phyloP scores from a whole-genome alignment of 2,113 vertebrate species.

The Ornithorhynchus anatinus region DNA sequence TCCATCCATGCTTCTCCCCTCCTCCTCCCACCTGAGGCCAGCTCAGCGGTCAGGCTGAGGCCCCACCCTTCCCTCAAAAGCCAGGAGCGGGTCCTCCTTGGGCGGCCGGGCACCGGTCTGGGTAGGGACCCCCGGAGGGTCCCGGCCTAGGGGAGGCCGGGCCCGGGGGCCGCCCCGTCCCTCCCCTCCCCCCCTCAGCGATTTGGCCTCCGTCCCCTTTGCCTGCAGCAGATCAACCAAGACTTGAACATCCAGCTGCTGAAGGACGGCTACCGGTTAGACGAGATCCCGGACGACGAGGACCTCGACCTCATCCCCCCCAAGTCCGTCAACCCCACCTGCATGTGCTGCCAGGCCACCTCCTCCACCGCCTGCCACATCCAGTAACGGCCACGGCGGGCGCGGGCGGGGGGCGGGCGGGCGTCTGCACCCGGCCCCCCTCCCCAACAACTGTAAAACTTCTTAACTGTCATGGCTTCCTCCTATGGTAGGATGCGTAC shows the following conservation, averaged over 20 bases:
- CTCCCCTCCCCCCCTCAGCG: neutral
- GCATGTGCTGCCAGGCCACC: slow-evolving; percentile 99
- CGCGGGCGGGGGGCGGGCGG: slow-evolving; percentile 24
- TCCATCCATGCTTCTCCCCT: too few relatives aligned
- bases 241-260: slow-evolving; percentile 98
- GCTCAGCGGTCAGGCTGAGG: too few relatives aligned
- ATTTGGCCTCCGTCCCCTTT: slow-evolving; percentile 60
- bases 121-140: too few relatives aligned
- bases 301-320: slow-evolving; percentile 97
- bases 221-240: slow-evolving; percentile 97
- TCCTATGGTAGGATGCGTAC: slow-evolving; percentile 97
- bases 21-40: too few relatives aligned
- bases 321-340: slow-evolving; percentile 96
- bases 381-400: slow-evolving; percentile 79
- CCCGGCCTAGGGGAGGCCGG: too few relatives aligned
- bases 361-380: slow-evolving; percentile 97
- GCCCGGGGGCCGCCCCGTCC: neutral
- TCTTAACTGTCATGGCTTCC: slow-evolving; percentile 89
- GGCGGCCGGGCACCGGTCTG: too few relatives aligned
- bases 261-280: slow-evolving; percentile 96
- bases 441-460: slow-evolving; percentile 75
- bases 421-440: slow-evolving; percentile 23
- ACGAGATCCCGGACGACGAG: slow-evolving; percentile 96
- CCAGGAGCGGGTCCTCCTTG: too few relatives aligned
- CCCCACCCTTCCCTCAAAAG: too few relatives aligned